A percentile compares a stretch with the other conserved stretches of the same genome.
Conservation (phyloP, 2,113 vertebrate species). For the Gasterosteus aculeatus region DNA sequence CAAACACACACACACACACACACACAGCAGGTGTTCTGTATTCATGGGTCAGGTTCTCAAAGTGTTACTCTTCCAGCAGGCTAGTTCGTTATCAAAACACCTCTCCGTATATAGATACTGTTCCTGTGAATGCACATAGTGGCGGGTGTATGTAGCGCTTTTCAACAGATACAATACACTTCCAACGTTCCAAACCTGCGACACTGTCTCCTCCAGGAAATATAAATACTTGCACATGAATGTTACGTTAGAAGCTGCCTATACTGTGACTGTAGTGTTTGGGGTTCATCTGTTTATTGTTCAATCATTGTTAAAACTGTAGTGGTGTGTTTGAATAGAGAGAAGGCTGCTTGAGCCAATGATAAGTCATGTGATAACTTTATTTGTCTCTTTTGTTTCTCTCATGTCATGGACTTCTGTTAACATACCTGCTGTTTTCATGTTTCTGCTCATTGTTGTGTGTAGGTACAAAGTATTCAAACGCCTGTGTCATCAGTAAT, state of each 20-base stretch:
- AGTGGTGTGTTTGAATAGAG: background rate
- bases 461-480: slow-evolving; percentile 44
- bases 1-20: background rate
- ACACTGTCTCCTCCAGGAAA: background rate
- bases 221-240: slow-evolving; percentile 40
- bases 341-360: slow-evolving; percentile 14
- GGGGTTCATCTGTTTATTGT: slow-evolving; percentile 3
- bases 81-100: background rate
- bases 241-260: slow-evolving; percentile 49
- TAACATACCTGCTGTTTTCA: background rate
- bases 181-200: slow-evolving; percentile 27
- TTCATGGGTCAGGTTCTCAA: slow-evolving; percentile 11
- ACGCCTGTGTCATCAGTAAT: slow-evolving; percentile 35
- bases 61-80: slow-evolving; percentile 9
- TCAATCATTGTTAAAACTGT: slow-evolving; percentile 21
- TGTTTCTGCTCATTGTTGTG: slow-evolving; percentile 4
- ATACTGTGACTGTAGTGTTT: slow-evolving; percentile 1
- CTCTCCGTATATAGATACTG: slow-evolving; percentile 18
- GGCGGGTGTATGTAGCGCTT: slow-evolving; percentile 20
- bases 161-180: slow-evolving; percentile 32
- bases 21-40: slow-evolving; percentile 1
- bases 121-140: slow-evolving; percentile 37
- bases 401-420: background rate
- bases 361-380: background rate
- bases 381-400: background rate